Evolutionary conservation across 2,113 vertebrate species (phyloP).

Genomic region (Lepidothrix coronata): DNA sequence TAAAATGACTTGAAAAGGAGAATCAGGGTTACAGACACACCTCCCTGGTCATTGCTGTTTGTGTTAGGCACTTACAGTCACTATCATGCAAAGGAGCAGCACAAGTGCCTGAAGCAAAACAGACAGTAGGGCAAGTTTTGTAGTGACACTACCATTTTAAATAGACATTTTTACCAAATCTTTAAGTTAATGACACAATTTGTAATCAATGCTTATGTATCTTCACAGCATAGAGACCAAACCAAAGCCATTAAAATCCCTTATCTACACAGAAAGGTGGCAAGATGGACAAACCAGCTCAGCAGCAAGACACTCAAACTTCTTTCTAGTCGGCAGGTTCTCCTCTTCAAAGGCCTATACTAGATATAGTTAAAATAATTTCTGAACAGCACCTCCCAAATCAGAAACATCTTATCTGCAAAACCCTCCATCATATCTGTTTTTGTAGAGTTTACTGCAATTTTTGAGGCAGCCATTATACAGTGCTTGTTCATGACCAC

Average conservation of each 20-base stretch:
- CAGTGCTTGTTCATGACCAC: neutral
- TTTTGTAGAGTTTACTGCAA: neutral
- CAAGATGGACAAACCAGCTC: neutral
- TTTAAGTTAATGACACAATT: neutral
- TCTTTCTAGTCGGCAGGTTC: neutral
- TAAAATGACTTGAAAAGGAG: neutral
- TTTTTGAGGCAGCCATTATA: neutral
- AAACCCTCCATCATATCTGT: neutral
- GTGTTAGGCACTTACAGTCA: neutral
- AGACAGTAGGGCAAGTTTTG: neutral
- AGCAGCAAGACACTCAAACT: neutral
- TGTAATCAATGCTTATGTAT: neutral
- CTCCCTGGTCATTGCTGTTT: neutral
- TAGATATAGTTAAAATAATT: neutral
- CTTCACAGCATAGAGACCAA: neutral
- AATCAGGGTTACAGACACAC: neutral
- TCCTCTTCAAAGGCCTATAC: neutral
- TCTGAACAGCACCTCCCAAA: neutral
- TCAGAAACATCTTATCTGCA: neutral
- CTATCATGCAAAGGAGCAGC: neutral
- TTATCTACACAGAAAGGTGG: neutral
- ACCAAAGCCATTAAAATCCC: neutral
- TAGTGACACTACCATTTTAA: neutral
- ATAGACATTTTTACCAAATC: rapidly evolving
- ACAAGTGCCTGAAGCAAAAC: neutral